Evolutionary conservation across 2,113 vertebrate genomes (phyloP), one percentile per base, ranked within the genome.

Genomic region (Psilopsiagon aurifrons): DNA sequence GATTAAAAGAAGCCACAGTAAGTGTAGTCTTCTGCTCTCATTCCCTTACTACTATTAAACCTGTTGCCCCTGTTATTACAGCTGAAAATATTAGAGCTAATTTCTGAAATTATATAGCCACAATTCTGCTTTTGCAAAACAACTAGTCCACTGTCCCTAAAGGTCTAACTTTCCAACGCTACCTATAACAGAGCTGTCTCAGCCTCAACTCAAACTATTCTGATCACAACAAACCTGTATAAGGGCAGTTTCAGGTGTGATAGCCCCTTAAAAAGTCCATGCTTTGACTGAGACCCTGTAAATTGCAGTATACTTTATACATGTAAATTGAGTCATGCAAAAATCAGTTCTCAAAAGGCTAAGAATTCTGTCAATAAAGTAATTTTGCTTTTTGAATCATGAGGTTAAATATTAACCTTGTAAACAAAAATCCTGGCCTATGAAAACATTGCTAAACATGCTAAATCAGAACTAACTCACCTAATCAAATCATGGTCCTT

Each of bases 1-100:
- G 98, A 95, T 98, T 99, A 43, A 99, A 98, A 87, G 99, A 99
- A 95, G 98, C 99, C 71, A 99, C 99, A 90, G 99, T 99, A 86
- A 98, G 99, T 97, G 49, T 19, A 66, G 1, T 31, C 31, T 57
- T 75, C 47, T 55, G 33, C 35, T 71, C 17, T 88, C 7, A 8
- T 57, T 73, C 67, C 37, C 33, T 35, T 73, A 20, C n/a, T 75
- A n/a, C n/a, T 73, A 75, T 39, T 41, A 69, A 67, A 57, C 24
- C 17, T 43, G 2, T 41, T 69, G 17, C 13, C 4, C 4, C 13
- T 62, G 16, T 66, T 52, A 55, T 11, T 62, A 55, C 81, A 78
- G 63, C 24, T 44, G 46, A 78, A 83, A 81, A 35, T 57, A 73
- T 43, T 19, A 20, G 24, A 64, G 13, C 13, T 88, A 18, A 59